These are phyloP conservation scores for Brachypteracias leptosomus DNA, from an alignment of 2,113 vertebrate species.

Conservation along the genomic window DNA sequence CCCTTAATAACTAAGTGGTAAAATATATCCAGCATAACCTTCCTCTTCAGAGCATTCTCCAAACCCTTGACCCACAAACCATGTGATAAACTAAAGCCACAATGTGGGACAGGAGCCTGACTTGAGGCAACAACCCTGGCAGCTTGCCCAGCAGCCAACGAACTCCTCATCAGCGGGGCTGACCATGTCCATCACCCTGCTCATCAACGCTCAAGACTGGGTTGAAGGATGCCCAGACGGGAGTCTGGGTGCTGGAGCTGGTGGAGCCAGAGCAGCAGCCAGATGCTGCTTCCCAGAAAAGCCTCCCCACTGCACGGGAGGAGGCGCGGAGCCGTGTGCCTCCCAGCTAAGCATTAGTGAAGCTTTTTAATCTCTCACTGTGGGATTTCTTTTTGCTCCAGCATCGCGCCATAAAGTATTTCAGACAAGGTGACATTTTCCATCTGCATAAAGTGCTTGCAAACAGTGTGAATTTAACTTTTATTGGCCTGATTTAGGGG, in stretches of 20 bases:
- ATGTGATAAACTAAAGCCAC: not conserved
- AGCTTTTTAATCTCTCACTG: conserved; percentile 63
- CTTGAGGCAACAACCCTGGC: not conserved
- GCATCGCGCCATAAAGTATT: conserved; percentile 39
- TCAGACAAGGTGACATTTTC: conserved; percentile 71
- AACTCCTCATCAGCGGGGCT: not conserved
- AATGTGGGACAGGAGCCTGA: not conserved
- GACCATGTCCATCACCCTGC: fast-evolving
- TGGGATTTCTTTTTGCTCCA: conserved; percentile 64
- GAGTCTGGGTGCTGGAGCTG: fast-evolving
- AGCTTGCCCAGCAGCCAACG: not conserved
- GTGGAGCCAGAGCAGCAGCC: not conserved
- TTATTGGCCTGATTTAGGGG: conserved; percentile 70
- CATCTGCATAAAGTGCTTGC: conserved; percentile 67
- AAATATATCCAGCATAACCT: fast-evolving
- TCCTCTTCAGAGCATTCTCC: not conserved
- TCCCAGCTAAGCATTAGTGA: conserved; percentile 55
- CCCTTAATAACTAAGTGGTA: not conserved
- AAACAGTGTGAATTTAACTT: conserved; percentile 67
- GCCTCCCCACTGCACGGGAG: not conserved
- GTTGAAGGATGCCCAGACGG: fast-evolving
- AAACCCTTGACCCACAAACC: not conserved
- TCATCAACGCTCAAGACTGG: fast-evolving
- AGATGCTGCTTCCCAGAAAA: not conserved
- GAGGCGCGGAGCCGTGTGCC: not conserved